phyloP scores from a whole-genome alignment of 2,888 invertebrate genomes.

The Alsophila aescularia region DNA sequence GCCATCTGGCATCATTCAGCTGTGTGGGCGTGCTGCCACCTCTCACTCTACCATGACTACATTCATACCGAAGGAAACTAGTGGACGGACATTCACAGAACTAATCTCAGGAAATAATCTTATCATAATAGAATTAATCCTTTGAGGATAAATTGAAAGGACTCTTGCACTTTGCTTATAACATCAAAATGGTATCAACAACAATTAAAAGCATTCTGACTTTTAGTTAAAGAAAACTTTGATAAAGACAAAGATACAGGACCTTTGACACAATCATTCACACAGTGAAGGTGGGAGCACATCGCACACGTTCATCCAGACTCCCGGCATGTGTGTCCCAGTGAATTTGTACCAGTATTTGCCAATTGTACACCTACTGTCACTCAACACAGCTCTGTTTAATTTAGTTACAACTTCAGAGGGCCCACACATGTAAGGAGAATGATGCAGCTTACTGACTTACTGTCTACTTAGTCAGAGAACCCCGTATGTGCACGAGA shows the following conservation, averaged over 20 bases:
- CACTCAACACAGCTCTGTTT: slow-evolving; percentile 14
- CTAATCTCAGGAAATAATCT: too few relatives aligned
- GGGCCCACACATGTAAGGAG: slow-evolving; percentile 66
- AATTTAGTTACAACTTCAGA: slow-evolving; percentile 63
- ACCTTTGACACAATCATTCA: slow-evolving; percentile 10
- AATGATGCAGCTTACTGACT: slow-evolving; percentile 67
- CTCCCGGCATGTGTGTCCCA: slow-evolving; percentile 68
- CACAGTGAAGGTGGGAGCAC: slow-evolving; percentile 58
- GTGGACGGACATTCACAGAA: neutral
- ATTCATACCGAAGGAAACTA: neutral
- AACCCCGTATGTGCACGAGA: slow-evolving; percentile 73
- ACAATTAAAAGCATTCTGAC: too few relatives aligned
- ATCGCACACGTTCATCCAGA: slow-evolving; percentile 63
- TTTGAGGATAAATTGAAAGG: too few relatives aligned
- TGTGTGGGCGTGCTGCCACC: slow-evolving; percentile 59
- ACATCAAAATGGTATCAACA: too few relatives aligned
- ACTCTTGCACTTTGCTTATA: too few relatives aligned
- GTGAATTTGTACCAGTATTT: slow-evolving; percentile 62
- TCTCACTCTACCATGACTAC: slow-evolving; percentile 14
- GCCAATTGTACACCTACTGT: slow-evolving; percentile 1
- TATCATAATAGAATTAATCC: too few relatives aligned
- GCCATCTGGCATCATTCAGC: slow-evolving; percentile 62
- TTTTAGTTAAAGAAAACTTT: neutral
- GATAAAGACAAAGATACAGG: neutral
- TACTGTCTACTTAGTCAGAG: slow-evolving; percentile 75